phyloP scores from a whole-genome alignment of 2,113 vertebrate species.

The Rhabdomys dilectus region DNA sequence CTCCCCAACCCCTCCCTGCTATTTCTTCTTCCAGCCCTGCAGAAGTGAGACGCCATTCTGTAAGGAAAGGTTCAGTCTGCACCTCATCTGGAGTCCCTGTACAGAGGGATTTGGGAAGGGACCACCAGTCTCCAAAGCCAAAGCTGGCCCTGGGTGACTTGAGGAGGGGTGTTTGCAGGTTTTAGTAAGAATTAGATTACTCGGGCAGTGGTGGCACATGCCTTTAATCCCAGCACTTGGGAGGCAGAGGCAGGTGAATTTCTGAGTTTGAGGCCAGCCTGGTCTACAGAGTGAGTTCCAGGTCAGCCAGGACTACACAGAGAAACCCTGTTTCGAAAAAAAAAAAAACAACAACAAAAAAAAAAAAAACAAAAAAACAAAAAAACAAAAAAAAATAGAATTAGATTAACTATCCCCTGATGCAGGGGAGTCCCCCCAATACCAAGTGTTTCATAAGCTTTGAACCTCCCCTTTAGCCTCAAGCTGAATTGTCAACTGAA shows the following conservation, averaged over 20 bases:
- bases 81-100: not conserved
- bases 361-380: too few relatives aligned
- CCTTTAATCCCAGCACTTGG: too few relatives aligned
- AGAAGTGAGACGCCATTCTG: not conserved
- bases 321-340: too few relatives aligned
- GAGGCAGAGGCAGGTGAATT: too few relatives aligned
- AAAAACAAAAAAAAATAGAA: not conserved
- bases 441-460: not conserved
- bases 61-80: not conserved
- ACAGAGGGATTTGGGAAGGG: not conserved
- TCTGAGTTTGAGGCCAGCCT: too few relatives aligned
- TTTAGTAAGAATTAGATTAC: not conserved
- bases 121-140: not conserved
- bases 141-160: not conserved
- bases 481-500: not conserved
- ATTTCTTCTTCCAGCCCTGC: not conserved
- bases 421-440: not conserved
- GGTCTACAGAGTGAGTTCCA: too few relatives aligned
- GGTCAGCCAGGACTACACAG: too few relatives aligned
- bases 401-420: not conserved
- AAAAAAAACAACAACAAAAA: too few relatives aligned
- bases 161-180: not conserved
- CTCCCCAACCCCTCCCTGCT: not conserved
- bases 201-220: not conserved
- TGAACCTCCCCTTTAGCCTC: not conserved